Evolutionary conservation across 2,797 vertebrate species (phyloP).

Genomic region (Tamandua tetradactyla): DNA sequence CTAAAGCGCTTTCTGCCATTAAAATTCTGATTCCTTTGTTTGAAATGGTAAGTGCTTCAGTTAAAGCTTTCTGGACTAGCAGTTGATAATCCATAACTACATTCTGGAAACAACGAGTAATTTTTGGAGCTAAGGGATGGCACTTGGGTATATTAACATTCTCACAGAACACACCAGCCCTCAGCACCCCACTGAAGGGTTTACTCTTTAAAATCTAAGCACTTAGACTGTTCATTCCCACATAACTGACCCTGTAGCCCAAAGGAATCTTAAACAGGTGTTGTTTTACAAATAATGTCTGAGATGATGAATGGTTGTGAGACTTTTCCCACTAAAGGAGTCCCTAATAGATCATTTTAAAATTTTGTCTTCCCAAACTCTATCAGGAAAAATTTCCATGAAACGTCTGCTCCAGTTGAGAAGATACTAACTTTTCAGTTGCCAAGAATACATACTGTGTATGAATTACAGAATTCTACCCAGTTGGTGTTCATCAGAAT

Average conservation of each 20-base stretch:
- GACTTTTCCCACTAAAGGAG: background rate
- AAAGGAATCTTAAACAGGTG: slow-evolving; percentile 58
- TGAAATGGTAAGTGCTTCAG: background rate
- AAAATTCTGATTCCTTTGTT: background rate
- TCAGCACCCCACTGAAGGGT: background rate
- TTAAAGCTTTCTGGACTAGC: slow-evolving; percentile 1
- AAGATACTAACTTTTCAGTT: background rate
- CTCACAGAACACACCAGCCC: background rate
- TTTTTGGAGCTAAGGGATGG: background rate
- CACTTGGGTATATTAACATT: slow-evolving; percentile 4
- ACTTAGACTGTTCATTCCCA: slow-evolving; percentile 40
- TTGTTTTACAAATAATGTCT: slow-evolving; percentile 64
- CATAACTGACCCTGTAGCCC: background rate
- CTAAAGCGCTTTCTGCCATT: background rate
- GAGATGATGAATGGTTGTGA: slow-evolving; percentile 48
- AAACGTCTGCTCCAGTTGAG: background rate
- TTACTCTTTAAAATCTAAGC: slow-evolving; percentile 36
- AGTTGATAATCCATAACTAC: slow-evolving; percentile 6
- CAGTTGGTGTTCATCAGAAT: background rate
- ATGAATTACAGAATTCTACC: background rate
- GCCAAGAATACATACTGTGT: background rate
- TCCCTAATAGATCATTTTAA: background rate
- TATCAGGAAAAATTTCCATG: background rate
- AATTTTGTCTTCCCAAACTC: background rate
- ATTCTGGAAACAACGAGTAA: background rate